Base-by-base conservation (phyloP, 2,797 vertebrate genomes). In the Poecilia wingei region DNA sequence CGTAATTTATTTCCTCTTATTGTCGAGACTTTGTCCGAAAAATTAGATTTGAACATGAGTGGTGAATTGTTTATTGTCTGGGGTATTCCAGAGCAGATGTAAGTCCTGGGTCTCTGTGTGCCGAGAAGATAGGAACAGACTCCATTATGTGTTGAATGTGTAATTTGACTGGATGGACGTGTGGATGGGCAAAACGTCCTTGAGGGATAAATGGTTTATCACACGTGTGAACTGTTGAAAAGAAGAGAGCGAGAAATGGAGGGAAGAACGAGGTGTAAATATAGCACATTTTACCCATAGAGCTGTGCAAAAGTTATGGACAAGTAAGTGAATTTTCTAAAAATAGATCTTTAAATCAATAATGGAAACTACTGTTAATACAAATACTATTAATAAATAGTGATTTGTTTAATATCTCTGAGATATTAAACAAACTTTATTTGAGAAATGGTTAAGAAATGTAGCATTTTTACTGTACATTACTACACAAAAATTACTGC, bases 21-120 rank as follows among this genome's bases (percentile, higher is more conserved):
- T 93, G 91, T 93, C 59, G 12, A 73, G 90, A 93, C 92, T 95
- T 93, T 93, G 93, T 93, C 90, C 72, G 85, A 93, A 92, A 94
- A 96, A 96, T 95, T 87, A 92, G 94, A 94, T 93, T 95, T 94
- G 91, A 94, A 92, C 89, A 81, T 51, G 87, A 83, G 79, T 78
- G 91, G 92, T 89, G 94, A 91, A 95, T 95, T 96, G 95, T 96
- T 96, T 95, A 96, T 96, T 96, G 96, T 96, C 95, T 92, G 79
- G 87, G 87, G 90, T 92, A 85, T 94, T 94, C 77, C 68, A 89
- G 87, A 94, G 93, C 91, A 93, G 93, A 94, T 94, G 94, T 92
- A 89, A 86, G 86, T 87, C 89, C 82, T 66, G 84, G 90, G 90
- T 93, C 90, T 92, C 90, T 93, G 95, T 95, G 95, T 88, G 87